Evolutionary conservation across 2,797 vertebrate species (phyloP).

Genomic region (Psittacula echo): DNA sequence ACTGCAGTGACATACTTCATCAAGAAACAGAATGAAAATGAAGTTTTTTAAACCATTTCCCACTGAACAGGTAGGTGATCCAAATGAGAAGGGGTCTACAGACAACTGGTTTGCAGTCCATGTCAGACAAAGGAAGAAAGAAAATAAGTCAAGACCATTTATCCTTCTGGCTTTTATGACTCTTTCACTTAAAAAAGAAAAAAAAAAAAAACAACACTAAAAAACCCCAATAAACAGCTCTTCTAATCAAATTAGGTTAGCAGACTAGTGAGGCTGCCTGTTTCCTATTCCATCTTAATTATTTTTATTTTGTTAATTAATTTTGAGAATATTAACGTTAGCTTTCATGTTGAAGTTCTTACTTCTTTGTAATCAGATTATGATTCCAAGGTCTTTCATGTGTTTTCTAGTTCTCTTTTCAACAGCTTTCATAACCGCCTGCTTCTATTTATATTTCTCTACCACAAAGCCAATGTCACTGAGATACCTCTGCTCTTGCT

Average conservation of each 20-base stretch:
- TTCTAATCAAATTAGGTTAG: slow-evolving; percentile 4
- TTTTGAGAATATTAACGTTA: slow-evolving; percentile 40
- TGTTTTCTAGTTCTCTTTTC: slow-evolving; percentile 55
- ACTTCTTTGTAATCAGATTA: slow-evolving; percentile 44
- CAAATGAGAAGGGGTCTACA: not conserved
- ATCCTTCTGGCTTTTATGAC: not conserved
- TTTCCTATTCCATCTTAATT: slow-evolving; percentile 28
- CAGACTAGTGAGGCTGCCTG: not conserved
- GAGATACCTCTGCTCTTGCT: slow-evolving; percentile 36
- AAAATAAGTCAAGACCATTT: not conserved
- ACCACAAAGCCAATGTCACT: slow-evolving; percentile 32
- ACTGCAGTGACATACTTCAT: not conserved
- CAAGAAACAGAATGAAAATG: not conserved
- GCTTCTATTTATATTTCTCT: slow-evolving; percentile 59
- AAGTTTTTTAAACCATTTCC: not conserved
- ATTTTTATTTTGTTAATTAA: slow-evolving; percentile 54
- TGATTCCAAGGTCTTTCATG: slow-evolving; percentile 55
- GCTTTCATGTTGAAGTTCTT: slow-evolving; percentile 42
- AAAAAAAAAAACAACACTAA: not conserved
- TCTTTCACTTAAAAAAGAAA: not conserved
- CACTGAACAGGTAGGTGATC: not conserved
- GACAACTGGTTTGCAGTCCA: not conserved
- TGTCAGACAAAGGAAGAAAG: not conserved
- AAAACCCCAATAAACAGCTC: not conserved
- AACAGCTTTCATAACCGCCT: slow-evolving; percentile 48